These are phyloP conservation scores for Mesochorus sp. DNA, from an alignment of 2,888 invertebrate species.

Conservation along the genomic window DNA sequence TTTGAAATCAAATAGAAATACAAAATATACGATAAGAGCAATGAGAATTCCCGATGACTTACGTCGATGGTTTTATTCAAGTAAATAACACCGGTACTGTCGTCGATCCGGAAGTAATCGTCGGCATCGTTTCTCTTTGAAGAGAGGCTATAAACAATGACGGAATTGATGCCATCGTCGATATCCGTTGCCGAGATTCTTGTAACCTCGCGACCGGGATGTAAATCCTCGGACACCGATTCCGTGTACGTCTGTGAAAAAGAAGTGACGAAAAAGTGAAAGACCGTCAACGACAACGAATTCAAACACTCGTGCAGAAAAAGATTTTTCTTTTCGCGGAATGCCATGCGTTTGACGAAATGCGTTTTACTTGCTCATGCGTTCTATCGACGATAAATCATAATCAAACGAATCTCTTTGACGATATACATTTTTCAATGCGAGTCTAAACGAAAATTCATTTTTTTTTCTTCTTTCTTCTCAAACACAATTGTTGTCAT, in stretches of 20 bases:
- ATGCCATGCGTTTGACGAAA: slow-evolving; percentile 40
- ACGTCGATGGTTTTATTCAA: slow-evolving; percentile 87
- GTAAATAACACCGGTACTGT: slow-evolving; percentile 92
- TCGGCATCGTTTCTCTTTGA: slow-evolving; percentile 82
- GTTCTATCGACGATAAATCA: neutral
- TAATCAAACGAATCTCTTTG: neutral
- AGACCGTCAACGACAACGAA: slow-evolving; percentile 7
- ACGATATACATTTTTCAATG: neutral
- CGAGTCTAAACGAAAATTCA: neutral
- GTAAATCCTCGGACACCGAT: slow-evolving; percentile 92
- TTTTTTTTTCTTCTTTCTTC: neutral
- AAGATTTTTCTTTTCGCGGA: slow-evolving; percentile 24
- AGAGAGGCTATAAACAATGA: slow-evolving; percentile 87
- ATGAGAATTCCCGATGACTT: slow-evolving; percentile 78
- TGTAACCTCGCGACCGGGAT: slow-evolving; percentile 90
- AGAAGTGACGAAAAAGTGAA: slow-evolving; percentile 16
- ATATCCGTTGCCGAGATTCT: slow-evolving; percentile 95
- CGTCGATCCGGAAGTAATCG: slow-evolving; percentile 91
- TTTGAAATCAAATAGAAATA: neutral
- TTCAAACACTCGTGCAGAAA: neutral
- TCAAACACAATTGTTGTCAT: neutral
- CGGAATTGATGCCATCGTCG: slow-evolving; percentile 95
- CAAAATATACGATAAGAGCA: neutral
- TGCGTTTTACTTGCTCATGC: too few species aligned
- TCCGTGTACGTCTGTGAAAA: slow-evolving; percentile 85